A percentile compares a stretch with the other conserved stretches of the same genome.
Conservation (phyloP, 2,797 vertebrate genomes). For the Vultur gryphus region DNA sequence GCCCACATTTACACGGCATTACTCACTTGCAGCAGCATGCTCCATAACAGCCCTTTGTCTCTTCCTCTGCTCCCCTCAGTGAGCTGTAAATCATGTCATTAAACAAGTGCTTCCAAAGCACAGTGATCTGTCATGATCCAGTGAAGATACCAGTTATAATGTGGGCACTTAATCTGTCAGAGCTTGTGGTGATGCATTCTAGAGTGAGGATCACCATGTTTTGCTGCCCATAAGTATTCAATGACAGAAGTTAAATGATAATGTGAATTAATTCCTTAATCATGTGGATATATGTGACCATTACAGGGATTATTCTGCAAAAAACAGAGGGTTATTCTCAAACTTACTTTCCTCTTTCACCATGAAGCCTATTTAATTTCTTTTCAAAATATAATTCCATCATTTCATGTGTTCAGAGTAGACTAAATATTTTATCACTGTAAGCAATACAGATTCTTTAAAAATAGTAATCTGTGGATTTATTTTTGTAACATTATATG, state of each 20-base stretch:
- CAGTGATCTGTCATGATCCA: conserved; percentile 58
- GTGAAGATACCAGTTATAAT: conserved; percentile 31
- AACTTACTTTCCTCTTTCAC: neutral
- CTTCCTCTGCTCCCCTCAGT: conserved; percentile 8
- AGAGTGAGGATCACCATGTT: conserved; percentile 33
- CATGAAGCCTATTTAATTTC: neutral
- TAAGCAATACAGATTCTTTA: neutral
- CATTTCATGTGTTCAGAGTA: neutral
- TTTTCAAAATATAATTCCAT: neutral
- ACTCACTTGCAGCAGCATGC: conserved; percentile 22
- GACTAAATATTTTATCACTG: neutral
- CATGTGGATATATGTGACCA: neutral
- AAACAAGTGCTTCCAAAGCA: conserved; percentile 51
- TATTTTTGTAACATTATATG: neutral
- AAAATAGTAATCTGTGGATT: neutral
- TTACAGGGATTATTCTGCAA: neutral
- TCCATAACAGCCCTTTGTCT: neutral
- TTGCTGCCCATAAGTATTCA: conserved; percentile 26
- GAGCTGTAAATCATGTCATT: conserved; percentile 63
- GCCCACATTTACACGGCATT: neutral
- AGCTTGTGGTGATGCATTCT: conserved; percentile 34
- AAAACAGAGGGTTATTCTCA: neutral
- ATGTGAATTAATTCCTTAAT: conserved; percentile 37
- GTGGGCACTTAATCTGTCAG: conserved; percentile 40
- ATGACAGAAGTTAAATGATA: conserved; percentile 36